Conservation (phyloP, 1,140 invertebrate genomes). For the Contarinia nasturtii region DNA sequence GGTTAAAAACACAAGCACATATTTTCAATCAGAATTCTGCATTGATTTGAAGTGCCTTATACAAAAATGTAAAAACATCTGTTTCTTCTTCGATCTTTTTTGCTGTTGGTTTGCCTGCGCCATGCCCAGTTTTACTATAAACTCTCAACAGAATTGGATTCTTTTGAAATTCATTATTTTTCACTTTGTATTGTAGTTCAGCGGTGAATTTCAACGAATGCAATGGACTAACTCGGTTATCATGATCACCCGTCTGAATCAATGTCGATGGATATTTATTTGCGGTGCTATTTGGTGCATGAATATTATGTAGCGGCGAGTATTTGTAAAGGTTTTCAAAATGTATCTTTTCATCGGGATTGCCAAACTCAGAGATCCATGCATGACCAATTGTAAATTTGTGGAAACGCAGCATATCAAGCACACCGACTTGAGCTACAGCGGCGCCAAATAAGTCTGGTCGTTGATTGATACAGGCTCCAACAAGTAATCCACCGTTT, state of each 20-base stretch:
- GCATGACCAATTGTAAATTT: slow-evolving; percentile 96
- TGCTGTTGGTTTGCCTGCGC: slow-evolving; percentile 81
- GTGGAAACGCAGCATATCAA: slow-evolving; percentile 95
- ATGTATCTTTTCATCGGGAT: slow-evolving; percentile 69
- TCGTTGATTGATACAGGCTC: slow-evolving; percentile 81
- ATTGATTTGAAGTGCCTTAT: slow-evolving; percentile 26
- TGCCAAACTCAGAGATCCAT: slow-evolving; percentile 93
- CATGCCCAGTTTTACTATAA: slow-evolving; percentile 92
- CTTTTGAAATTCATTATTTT: slow-evolving; percentile 42
- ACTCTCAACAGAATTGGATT: slow-evolving; percentile 79
- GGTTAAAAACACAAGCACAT: too few relatives aligned
- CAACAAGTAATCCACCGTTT: slow-evolving; percentile 89
- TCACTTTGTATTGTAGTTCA: slow-evolving; percentile 61
- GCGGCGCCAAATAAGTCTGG: slow-evolving; percentile 87
- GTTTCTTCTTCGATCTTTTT: slow-evolving; percentile 65
- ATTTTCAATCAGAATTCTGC: too few relatives aligned
- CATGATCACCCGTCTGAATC: slow-evolving; percentile 89
- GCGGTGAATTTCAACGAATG: slow-evolving; percentile 93
- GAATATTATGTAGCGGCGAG: slow-evolving; percentile 89
- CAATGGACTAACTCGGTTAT: slow-evolving; percentile 89
- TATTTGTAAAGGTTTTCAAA: slow-evolving; percentile 81
- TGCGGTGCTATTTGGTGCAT: slow-evolving; percentile 32
- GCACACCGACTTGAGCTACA: slow-evolving; percentile 80
- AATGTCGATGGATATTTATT: slow-evolving; percentile 78
- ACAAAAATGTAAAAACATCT: slow-evolving; percentile 73